A percentile compares a stretch with the other conserved stretches of the same genome.
These are phyloP conservation scores for Drosophila sulfurigaster DNA, from an alignment of 1,140 invertebrate species.

Conservation along the genomic window DNA sequence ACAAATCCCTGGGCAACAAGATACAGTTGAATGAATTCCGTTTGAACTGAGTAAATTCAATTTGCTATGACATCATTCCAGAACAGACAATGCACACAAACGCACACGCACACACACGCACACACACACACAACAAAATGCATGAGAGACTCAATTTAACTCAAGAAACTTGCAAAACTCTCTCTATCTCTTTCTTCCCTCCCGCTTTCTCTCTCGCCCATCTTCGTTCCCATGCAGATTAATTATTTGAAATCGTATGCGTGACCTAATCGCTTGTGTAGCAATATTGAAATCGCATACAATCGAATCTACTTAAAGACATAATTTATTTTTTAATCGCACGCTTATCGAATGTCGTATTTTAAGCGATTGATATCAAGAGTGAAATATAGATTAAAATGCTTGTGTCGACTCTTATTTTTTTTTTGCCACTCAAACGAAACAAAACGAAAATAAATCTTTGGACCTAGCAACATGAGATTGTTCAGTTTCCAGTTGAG, in stretches of 20 bases:
- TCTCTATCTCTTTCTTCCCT: not conserved
- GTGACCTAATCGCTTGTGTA: constrained; percentile 17
- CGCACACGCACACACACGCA: constrained; percentile 4
- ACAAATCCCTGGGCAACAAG: constrained; percentile 19
- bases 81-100: constrained; percentile 37
- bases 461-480: not conserved
- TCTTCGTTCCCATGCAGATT: constrained; percentile 41
- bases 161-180: constrained; percentile 1
- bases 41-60: constrained; percentile 72
- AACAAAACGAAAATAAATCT: not conserved
- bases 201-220: constrained; percentile 4
- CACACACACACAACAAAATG: constrained; percentile 19
- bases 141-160: constrained; percentile 14
- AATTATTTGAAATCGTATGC: constrained; percentile 51
- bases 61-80: constrained; percentile 69
- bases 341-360: not conserved
- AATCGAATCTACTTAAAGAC: not conserved
- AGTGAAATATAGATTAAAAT: not conserved
- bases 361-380: not conserved
- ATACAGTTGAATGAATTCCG: constrained; percentile 59
- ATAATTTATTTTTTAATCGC: constrained; percentile 2
- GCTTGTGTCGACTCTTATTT: not conserved
- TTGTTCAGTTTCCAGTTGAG: not conserved
- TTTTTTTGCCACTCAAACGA: not conserved
- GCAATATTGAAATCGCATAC: constrained; percentile 6